Base-by-base conservation (phyloP, 2,797 vertebrate species). In the Urocyon cinereoargenteus region DNA sequence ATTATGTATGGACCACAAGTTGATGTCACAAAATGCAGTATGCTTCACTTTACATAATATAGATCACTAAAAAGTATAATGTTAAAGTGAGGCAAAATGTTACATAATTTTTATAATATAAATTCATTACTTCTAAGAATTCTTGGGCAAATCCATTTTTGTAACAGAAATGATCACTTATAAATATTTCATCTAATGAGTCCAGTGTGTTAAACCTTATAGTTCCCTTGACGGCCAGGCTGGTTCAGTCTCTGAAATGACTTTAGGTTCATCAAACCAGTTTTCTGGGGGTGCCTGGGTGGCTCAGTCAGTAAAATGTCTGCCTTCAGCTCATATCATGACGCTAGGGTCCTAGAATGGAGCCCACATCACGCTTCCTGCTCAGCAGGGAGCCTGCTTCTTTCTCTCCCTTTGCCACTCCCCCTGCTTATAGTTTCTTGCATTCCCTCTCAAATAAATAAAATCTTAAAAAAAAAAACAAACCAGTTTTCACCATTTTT, bases 41-140 rank as follows among this genome's bases (percentile, higher is more conserved):
- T 77, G 72, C 22, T 59, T 92, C 53, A 70, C 2, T 92, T 78
- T 82, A 77, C 15, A 40, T 9, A 91, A 66, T 9, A 59, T 9
- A 59, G 13, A 81, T 40, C 49, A 89, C 22, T 53, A 66, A 83
- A 72, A 86, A 84, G 57, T 86, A 24, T 53, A 53, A 90, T 53
- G 9, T 3, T 84, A 19, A 97, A 93, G 31, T 84, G 22, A 91
- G 18, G 55, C 55, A 14, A 91, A 92, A 89, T 78, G 18, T 68
- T 36, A 82, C n/a, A 22, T 49, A 59, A 77, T 78, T 70, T 79
- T 88, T 79, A 86, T 75, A 40, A 72, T 16, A 83, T 22, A 28
- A 94, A 96, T 75, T 81, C 21, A 45, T 6, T 95, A 59, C 88
- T 96, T 97, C 22, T 94, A 96, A 92, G 55, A 91, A 96, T n/a